Evolutionary conservation across 2,888 invertebrate species (phyloP).

Genomic region (Cantharis lateralis): DNA sequence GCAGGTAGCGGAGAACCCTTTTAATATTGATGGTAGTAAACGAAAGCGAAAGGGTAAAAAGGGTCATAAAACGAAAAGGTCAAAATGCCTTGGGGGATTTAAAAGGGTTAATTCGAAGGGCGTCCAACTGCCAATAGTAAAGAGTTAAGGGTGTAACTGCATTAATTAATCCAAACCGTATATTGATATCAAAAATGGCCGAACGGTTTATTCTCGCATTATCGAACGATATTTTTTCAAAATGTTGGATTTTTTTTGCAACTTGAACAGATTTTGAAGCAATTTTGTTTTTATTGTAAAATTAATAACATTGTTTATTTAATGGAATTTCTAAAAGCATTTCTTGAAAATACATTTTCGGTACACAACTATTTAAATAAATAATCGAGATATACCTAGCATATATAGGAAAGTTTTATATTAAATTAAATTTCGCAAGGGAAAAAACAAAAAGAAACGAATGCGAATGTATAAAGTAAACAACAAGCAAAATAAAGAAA

Average conservation of each 20-base stretch:
- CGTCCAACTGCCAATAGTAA: constrained; percentile 40
- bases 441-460: constrained; percentile 8
- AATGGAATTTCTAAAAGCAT: neutral
- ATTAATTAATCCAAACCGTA: constrained; percentile 37
- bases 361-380: neutral
- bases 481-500: constrained; percentile 35
- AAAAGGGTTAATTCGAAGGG: constrained; percentile 32
- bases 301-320: neutral
- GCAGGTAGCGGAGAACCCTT: constrained; percentile 43
- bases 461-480: constrained; percentile 17
- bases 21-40: constrained; percentile 34
- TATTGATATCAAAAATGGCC: constrained; percentile 18
- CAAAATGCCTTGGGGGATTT: constrained; percentile 15
- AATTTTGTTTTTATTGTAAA: neutral
- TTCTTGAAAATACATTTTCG: neutral
- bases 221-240: neutral
- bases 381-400: neutral
- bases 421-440: neutral
- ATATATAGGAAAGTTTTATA: neutral
- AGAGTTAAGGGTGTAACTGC: constrained; percentile 42
- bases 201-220: neutral
- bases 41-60: constrained; percentile 41
- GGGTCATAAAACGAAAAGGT: constrained; percentile 26
- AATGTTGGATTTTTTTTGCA: neutral
- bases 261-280: neutral